Base-by-base conservation (phyloP, 2,797 vertebrate species). In the Odontamblyopus rebecca region DNA sequence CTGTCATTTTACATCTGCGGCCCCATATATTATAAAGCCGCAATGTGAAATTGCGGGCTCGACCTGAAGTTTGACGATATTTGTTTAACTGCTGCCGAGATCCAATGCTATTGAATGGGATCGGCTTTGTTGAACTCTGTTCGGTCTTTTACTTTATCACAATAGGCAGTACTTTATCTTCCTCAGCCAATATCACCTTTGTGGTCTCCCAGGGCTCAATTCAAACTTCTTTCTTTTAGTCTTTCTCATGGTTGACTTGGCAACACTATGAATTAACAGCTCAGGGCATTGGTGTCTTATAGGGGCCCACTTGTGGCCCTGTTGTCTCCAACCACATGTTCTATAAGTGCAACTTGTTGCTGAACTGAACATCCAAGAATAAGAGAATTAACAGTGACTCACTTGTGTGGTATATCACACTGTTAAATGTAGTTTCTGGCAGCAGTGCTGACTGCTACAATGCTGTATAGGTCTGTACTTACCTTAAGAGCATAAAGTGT, bases 191-290 rank as follows among this genome's bases (percentile, higher is more conserved):
- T 80, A 78, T 85, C 81, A 88, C 84, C 86, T 88, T 85, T 80
- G 70, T 80, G 76, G 82, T 85, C 82, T 85, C 86, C 68, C 71
- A 69, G 66, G 84, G 69, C 85, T 81, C 82, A 72, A 73, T 81
- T 82, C 67, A 41, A 67, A 80, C 75, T 62, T 67, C 73, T 32
- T 71, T 83, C 68, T 81, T 84, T 82, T 81, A 80, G 79, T 89
- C 79, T 78, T 75, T 75, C 77, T 61, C 79, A 86, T 71, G 73
- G 76, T 81, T 69, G 57, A 78, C 83, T 86, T 83, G 78, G 73
- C 82, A 84, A 78, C 69, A 73, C 68, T 80, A 86, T 91, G 86
- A 89, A 91, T 91, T 89, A 89, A 76, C 66, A 64, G 78, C 70
- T 67, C 82, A 70, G 59, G n/a, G 70, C 81, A 70, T 61, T 61